Evolutionary conservation across 2,797 vertebrate genomes (phyloP).

Genomic region (Phoebastria nigripes): DNA sequence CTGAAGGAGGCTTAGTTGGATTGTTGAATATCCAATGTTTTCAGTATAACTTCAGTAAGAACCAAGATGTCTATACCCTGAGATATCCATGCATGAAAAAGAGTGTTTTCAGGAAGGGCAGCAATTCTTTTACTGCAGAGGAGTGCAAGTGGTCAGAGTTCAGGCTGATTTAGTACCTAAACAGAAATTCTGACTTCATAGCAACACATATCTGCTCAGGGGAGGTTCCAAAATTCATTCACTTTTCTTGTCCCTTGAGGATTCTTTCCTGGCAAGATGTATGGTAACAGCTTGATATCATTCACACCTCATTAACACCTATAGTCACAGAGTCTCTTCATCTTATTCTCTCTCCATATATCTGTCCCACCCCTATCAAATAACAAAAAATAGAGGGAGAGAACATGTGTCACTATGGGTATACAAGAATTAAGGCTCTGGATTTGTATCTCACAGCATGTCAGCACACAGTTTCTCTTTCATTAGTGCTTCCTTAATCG

Average conservation of each 20-base stretch:
- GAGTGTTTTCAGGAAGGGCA: neutral
- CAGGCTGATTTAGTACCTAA: neutral
- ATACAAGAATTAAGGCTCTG: neutral
- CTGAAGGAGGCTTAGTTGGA: neutral
- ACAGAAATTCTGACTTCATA: neutral
- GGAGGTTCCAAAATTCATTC: neutral
- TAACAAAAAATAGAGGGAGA: neutral
- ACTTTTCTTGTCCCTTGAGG: neutral
- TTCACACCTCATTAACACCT: neutral
- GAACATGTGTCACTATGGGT: neutral
- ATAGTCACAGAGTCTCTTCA: neutral
- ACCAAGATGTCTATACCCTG: neutral
- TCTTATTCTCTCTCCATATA: neutral
- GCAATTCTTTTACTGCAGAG: neutral
- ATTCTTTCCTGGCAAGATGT: neutral
- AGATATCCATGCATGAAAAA: neutral
- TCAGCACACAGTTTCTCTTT: neutral
- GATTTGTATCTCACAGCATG: neutral
- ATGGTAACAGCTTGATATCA: neutral
- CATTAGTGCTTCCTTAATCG: neutral
- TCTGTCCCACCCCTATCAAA: neutral
- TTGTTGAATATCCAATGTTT: neutral
- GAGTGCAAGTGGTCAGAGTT: neutral
- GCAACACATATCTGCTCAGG: neutral
- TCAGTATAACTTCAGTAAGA: neutral